phyloP scores from a whole-genome alignment of 2,797 vertebrate genomes.

The Gallinago solitaria region DNA sequence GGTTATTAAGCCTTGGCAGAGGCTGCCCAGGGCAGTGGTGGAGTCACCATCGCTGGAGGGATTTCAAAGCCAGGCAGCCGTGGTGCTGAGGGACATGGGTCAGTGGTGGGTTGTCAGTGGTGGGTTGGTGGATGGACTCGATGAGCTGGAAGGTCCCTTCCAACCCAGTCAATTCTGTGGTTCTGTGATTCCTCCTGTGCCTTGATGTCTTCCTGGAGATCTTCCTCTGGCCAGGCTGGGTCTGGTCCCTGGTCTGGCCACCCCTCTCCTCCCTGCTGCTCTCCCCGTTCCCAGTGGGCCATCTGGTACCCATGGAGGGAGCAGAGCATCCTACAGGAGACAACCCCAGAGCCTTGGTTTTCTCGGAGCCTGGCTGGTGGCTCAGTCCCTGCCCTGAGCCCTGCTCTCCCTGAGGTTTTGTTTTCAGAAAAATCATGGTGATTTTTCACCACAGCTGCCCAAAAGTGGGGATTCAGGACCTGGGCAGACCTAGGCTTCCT shows the following conservation, averaged over 20 bases:
- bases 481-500: no score
- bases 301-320: neutral
- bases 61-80: no score
- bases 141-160: no score
- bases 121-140: no score
- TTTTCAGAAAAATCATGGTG: no score
- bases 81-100: no score
- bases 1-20: no score
- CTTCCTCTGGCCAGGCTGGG: neutral
- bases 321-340: neutral
- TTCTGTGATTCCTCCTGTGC: neutral
- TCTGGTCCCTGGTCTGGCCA: neutral
- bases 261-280: neutral
- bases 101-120: no score
- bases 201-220: neutral
- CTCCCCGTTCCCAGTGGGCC: neutral
- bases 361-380: neutral
- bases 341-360: no score
- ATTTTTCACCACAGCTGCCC: neutral
- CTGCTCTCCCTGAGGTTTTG: neutral
- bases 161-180: no score
- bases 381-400: neutral
- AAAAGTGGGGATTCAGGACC: neutral
- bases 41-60: no score
- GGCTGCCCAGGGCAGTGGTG: no score